Base-by-base conservation (phyloP, 2,888 invertebrate genomes). In the Thereva unica region DNA sequence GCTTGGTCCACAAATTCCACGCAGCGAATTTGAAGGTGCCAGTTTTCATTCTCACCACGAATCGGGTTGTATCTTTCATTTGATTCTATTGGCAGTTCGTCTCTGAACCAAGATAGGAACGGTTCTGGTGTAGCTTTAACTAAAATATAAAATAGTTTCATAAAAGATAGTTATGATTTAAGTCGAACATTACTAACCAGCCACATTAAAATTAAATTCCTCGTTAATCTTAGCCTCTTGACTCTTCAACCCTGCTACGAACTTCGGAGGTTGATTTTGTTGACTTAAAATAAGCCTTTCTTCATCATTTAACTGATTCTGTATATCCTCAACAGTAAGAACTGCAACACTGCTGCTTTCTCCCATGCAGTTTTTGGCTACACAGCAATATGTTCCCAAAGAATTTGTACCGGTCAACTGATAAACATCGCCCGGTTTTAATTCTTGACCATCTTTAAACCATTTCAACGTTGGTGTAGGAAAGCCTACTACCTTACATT, bases 361-460 rank as follows among this genome's bases (percentile, higher is more conserved):
- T 0, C 94, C 95, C 94, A 95, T 95, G 76, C 93, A 93, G 78
- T 95, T 95, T 72, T 84, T 87, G 0, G 95, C 94, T 59, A 94
- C 89, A 77, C 94, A 95, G 74, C 93, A 93, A 75, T 95, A 95
- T 0, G 92, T 92, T 3, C 94, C 91, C 61, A 94, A 81, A 0
- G 94, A 94, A 78, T 94, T 95, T 2, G 92, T 92, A 8, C 95
- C 95, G 0, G 93, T 93, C 10, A 95, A 82, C 77, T 94, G 94
- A 79, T 95, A 95, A 5, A 95, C 94, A 78, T 95, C 95, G 6
- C 95, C 95, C 0, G 95, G 94, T 76, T 92, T 92, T 49, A 97
- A 81, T 77, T 95, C 94, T 76, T 93, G 91, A 0, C 93, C 93
- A 77, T 95, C 95, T 81, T 94, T 95, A 79, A 92, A 95, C 95